Conservation (phyloP, 2,113 vertebrate species). For the Periophthalmodon schlosseri region DNA sequence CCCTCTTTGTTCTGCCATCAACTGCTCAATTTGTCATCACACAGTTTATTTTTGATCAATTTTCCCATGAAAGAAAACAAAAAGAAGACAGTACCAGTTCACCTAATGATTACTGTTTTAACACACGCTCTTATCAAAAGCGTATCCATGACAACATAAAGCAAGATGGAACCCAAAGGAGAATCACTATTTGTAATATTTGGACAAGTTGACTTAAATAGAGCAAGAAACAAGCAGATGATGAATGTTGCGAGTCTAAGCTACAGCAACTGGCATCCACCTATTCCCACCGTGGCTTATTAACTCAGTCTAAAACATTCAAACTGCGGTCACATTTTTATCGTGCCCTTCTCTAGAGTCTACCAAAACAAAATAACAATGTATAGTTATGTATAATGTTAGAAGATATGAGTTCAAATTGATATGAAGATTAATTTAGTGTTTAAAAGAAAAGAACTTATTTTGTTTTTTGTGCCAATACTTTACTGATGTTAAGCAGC, state of each 20-base stretch:
- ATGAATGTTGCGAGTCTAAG: conserved; percentile 6
- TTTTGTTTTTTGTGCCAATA: background rate
- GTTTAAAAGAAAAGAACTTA: background rate
- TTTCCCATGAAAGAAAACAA: conserved; percentile 16
- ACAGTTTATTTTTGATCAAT: conserved; percentile 18
- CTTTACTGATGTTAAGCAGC: background rate
- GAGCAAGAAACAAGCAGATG: conserved; percentile 5
- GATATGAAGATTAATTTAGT: conserved; percentile 7
- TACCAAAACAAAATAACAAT: conserved; percentile 30
- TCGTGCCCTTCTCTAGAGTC: conserved; percentile 31
- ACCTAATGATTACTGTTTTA: conserved; percentile 30
- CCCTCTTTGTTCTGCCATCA: conserved; percentile 5
- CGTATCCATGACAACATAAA: conserved; percentile 4
- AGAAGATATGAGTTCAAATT: background rate
- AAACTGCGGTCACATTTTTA: conserved; percentile 32
- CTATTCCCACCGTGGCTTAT: conserved; percentile 58
- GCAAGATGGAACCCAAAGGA: conserved; percentile 18
- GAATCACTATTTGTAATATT: conserved; percentile 25
- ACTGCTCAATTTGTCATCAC: conserved; percentile 35
- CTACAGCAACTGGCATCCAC: conserved; percentile 31
- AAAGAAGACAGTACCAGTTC: conserved; percentile 34
- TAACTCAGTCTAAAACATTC: conserved; percentile 23
- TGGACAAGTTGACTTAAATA: conserved; percentile 6
- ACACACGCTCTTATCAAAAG: conserved; percentile 5
- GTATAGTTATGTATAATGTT: conserved; percentile 15